Percentiles rank a stretch among this genome's conserved stretches.
Evolutionary conservation across 2,113 vertebrate species (phyloP).

Genomic region (Callocephalon fimbriatum): DNA sequence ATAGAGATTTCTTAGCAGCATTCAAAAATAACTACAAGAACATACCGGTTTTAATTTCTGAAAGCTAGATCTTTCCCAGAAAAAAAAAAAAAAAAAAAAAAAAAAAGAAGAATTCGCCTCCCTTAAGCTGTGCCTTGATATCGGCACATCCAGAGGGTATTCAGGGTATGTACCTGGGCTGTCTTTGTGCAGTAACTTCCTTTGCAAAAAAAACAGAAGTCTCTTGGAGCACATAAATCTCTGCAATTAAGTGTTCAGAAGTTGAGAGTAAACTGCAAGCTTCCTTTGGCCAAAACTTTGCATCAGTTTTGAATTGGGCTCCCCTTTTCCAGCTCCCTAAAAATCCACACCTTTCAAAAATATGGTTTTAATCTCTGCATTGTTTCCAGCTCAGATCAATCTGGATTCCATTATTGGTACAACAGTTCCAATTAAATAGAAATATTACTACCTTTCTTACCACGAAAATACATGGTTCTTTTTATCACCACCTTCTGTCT

Average conservation of each 20-base stretch:
- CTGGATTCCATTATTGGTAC: constrained; percentile 84
- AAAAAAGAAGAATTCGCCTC: background rate
- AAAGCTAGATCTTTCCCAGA: constrained; percentile 36
- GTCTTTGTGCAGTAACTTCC: constrained; percentile 21
- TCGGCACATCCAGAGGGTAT: constrained; percentile 22
- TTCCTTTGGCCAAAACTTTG: constrained; percentile 45
- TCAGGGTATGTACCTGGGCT: constrained; percentile 44
- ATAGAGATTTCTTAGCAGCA: constrained; percentile 57
- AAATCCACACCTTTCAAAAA: constrained; percentile 76
- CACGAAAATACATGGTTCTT: constrained; percentile 83
- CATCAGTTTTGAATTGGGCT: background rate
- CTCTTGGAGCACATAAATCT: constrained; percentile 15
- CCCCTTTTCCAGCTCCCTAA: background rate
- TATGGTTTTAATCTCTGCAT: constrained; percentile 81
- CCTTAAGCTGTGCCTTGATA: background rate
- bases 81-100: background rate
- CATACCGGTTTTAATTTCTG: constrained; percentile 59
- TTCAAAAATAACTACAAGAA: constrained; percentile 66
- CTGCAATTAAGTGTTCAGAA: background rate
- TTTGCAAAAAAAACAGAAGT: background rate
- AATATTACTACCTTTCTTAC: constrained; percentile 87
- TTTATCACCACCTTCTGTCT: constrained; percentile 88
- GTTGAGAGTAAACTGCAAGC: constrained; percentile 25
- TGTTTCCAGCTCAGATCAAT: constrained; percentile 80
- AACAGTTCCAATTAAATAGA: constrained; percentile 84